These are phyloP conservation scores for Globia sparganii DNA, from an alignment of 2,888 invertebrate genomes.

Conservation along the genomic window DNA sequence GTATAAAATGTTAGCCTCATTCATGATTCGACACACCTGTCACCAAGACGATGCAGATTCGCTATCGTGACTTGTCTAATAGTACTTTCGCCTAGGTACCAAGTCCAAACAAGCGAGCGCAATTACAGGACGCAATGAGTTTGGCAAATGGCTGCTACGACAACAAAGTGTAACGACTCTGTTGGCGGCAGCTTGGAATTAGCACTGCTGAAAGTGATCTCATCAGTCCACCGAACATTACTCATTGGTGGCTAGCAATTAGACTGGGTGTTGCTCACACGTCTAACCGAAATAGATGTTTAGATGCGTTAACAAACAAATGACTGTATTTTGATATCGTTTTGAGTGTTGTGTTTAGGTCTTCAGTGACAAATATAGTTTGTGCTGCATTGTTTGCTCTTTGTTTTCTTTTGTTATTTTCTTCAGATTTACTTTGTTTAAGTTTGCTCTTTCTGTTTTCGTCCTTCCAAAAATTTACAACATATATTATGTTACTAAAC, in stretches of 20 bases:
- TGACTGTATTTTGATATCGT: slow-evolving; percentile 24
- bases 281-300: slow-evolving; percentile 60
- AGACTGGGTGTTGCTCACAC: slow-evolving; percentile 62
- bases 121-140: slow-evolving; percentile 49
- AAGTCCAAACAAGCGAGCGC: slow-evolving; percentile 40
- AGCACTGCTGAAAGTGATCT: slow-evolving; percentile 86
- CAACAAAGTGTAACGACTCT: slow-evolving; percentile 79
- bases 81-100: slow-evolving; percentile 41
- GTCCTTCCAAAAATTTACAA: not conserved
- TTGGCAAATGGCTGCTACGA: slow-evolving; percentile 63
- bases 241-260: slow-evolving; percentile 79
- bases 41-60: slow-evolving; percentile 44
- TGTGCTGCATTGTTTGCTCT: not conserved
- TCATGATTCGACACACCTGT: slow-evolving; percentile 54
- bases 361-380: not conserved
- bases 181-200: slow-evolving; percentile 79
- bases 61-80: slow-evolving; percentile 43
- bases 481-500: not conserved
- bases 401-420: not conserved
- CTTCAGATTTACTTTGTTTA: not conserved
- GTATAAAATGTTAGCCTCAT: slow-evolving; percentile 14
- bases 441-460: not conserved
- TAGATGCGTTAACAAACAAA: slow-evolving; percentile 35
- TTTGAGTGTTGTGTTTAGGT: slow-evolving; percentile 42
- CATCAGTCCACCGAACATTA: slow-evolving; percentile 81